phyloP scores from a whole-genome alignment of 1,140 invertebrate species.

The Drosophila tropicalis region DNA sequence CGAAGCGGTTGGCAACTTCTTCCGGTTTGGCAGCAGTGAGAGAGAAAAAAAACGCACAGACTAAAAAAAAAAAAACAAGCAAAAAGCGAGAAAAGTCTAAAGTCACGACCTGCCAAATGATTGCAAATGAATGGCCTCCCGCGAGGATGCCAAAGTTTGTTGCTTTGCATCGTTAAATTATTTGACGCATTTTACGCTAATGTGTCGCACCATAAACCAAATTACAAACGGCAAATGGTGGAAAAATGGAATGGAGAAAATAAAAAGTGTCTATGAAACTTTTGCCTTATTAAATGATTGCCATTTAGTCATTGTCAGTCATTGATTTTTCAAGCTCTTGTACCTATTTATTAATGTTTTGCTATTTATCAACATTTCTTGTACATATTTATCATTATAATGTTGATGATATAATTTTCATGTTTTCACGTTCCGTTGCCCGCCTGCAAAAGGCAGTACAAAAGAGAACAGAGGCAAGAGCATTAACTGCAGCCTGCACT shows the following conservation, averaged over 20 bases:
- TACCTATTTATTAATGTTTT: constrained; percentile 5
- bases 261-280: constrained; percentile 12
- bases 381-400: constrained; percentile 2
- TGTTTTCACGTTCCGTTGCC: neutral
- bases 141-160: constrained; percentile 37
- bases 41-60: constrained; percentile 24
- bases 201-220: constrained; percentile 67
- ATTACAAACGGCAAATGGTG: constrained; percentile 37
- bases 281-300: constrained; percentile 23
- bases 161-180: constrained; percentile 78
- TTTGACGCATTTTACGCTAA: constrained; percentile 73
- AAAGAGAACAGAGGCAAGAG: neutral
- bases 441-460: no score
- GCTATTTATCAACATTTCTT: constrained; percentile 7
- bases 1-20: constrained; percentile 70
- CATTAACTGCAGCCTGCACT: constrained; percentile 6
- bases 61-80: no score
- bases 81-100: constrained; percentile 21
- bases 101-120: constrained; percentile 77
- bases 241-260: neutral
- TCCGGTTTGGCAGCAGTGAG: constrained; percentile 56
- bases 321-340: constrained; percentile 16
- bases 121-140: constrained; percentile 75
- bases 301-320: neutral
- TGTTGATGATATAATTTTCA: constrained; percentile 5